Evolutionary conservation across 1,140 invertebrate genomes (phyloP).

Genomic region (Hermatobates lingyangjiaoensis): DNA sequence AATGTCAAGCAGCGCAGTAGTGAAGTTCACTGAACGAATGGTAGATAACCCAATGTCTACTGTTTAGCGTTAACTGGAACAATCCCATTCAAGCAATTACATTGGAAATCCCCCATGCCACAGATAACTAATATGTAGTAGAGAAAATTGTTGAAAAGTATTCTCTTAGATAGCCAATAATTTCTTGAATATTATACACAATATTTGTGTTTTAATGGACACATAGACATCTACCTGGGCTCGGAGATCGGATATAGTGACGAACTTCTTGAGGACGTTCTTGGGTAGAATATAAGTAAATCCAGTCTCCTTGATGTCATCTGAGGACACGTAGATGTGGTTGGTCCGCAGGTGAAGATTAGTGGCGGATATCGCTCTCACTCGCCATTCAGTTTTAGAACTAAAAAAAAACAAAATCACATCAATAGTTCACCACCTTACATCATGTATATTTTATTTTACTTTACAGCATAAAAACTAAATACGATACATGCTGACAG

Average conservation of each 20-base stretch:
- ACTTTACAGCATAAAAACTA: no score
- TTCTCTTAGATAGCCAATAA: neutral
- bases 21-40: no score
- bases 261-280: constrained; percentile 97
- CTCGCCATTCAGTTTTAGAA: constrained; percentile 96
- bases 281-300: constrained; percentile 98
- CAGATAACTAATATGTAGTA: no score
- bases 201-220: no score
- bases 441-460: no score
- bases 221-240: constrained; percentile 67
- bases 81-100: no score
- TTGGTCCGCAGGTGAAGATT: constrained; percentile 96
- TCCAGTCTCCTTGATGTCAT: constrained; percentile 98
- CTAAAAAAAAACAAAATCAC: constrained; percentile 26
- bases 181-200: neutral
- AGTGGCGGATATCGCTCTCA: constrained; percentile 93
- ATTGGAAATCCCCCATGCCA: no score
- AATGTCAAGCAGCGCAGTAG: no score
- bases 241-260: constrained; percentile 93
- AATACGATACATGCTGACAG: no score
- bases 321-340: constrained; percentile 97
- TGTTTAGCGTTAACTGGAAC: no score
- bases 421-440: no score
- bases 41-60: no score
- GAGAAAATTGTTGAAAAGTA: neutral